A percentile compares a stretch with the other conserved stretches of the same genome.
These are phyloP conservation scores for Tamandua tetradactyla DNA, from an alignment of 2,797 vertebrate species.

Conservation along the genomic window DNA sequence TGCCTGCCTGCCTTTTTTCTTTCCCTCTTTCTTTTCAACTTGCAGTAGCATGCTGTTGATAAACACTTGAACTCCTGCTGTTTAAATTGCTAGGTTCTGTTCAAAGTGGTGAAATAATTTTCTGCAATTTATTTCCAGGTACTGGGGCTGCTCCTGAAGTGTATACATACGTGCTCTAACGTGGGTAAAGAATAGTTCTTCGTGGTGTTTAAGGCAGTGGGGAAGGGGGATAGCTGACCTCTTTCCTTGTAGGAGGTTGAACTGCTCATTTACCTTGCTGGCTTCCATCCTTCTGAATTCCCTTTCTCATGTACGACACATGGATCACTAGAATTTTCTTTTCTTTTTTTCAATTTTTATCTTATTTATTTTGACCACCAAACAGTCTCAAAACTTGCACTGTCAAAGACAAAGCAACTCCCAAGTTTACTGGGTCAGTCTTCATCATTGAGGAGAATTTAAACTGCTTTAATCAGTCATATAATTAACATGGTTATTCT, in stretches of 20 bases:
- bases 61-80: slow-evolving; percentile 61
- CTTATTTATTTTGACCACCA: not conserved
- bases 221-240: not conserved
- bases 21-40: not conserved
- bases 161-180: not conserved
- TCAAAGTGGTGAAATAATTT: slow-evolving; percentile 51
- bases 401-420: not conserved
- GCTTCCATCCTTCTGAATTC: not conserved
- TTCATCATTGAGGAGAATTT: not conserved
- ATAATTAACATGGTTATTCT: not conserved
- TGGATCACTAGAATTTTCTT: not conserved
- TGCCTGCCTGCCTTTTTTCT: not conserved
- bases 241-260: not conserved
- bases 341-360: not conserved
- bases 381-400: not conserved
- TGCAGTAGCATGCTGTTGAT: slow-evolving; percentile 53
- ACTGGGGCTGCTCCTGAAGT: not conserved
- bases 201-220: not conserved
- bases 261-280: not conserved
- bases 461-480: not conserved
- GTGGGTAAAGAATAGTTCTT: not conserved
- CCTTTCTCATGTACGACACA: not conserved
- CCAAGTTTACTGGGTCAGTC: not conserved
- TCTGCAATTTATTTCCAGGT: slow-evolving; percentile 43
- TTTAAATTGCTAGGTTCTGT: slow-evolving; percentile 66